Conservation (phyloP, 2,797 vertebrate species). For the Sebastes cheni region DNA sequence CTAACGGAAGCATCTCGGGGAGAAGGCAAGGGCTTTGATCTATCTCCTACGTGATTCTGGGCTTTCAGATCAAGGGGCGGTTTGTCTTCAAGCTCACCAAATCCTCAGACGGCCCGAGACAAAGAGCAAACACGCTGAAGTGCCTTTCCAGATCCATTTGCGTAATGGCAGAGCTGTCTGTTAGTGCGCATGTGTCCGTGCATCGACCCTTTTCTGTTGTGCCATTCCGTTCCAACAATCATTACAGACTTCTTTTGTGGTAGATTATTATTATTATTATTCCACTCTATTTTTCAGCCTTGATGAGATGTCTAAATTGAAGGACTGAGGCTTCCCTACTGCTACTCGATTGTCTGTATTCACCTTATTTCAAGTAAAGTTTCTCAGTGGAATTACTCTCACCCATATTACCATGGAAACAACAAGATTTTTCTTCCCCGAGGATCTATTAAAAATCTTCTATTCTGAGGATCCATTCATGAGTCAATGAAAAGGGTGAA, state of each 20-base stretch:
- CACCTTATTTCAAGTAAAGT: slow-evolving; percentile 64
- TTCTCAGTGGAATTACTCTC: slow-evolving; percentile 50
- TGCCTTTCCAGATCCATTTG: slow-evolving; percentile 73
- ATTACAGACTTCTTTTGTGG: not conserved
- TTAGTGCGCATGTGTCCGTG: slow-evolving; percentile 6
- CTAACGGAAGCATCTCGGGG: slow-evolving; percentile 53
- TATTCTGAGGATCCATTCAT: slow-evolving; percentile 60
- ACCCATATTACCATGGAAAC: slow-evolving; percentile 82
- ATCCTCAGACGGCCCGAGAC: slow-evolving; percentile 67
- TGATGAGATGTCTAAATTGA: slow-evolving; percentile 26
- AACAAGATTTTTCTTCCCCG: slow-evolving; percentile 43
- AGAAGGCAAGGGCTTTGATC: slow-evolving; percentile 74
- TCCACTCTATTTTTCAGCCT: not conserved
- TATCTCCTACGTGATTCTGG: slow-evolving; percentile 68
- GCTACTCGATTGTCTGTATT: slow-evolving; percentile 32
- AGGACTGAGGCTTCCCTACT: not conserved
- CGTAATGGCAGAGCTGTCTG: slow-evolving; percentile 59
- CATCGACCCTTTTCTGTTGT: slow-evolving; percentile 28
- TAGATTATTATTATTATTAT: not conserved
- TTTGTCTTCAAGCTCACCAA: slow-evolving; percentile 76
- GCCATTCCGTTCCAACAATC: slow-evolving; percentile 15
- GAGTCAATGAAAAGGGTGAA: slow-evolving; percentile 57
- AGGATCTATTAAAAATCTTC: slow-evolving; percentile 69
- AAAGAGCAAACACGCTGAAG: slow-evolving; percentile 73
- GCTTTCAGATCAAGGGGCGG: slow-evolving; percentile 79